Conservation (phyloP, 1,140 invertebrate genomes). For the Cydia strobilella region DNA sequence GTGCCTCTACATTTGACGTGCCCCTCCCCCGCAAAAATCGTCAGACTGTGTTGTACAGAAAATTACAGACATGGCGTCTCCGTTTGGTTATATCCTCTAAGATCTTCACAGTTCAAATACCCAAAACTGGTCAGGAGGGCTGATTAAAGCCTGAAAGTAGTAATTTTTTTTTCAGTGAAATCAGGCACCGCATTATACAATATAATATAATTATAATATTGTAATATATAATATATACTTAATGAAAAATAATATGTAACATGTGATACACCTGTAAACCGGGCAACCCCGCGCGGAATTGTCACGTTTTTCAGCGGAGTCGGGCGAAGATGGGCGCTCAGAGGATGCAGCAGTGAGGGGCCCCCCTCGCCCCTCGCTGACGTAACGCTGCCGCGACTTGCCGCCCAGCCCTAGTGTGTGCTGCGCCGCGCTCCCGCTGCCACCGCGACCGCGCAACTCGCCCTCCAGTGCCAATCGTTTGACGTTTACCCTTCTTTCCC, state of each 20-base stretch:
- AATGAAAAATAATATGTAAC: not conserved
- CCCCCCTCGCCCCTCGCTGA: conserved; percentile 67
- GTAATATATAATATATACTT: too few relatives aligned
- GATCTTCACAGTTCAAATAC: too few relatives aligned
- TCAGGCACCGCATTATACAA: too few relatives aligned
- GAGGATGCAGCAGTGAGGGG: conserved; percentile 74
- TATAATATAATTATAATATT: too few relatives aligned
- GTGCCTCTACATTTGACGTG: too few relatives aligned
- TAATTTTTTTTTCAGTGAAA: too few relatives aligned
- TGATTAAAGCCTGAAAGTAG: too few relatives aligned
- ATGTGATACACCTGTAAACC: not conserved
- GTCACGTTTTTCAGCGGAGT: conserved; percentile 54
- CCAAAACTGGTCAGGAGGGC: too few relatives aligned
- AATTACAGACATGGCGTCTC: too few relatives aligned
- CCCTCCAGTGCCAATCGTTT: conserved; percentile 69
- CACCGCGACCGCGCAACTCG: conserved; percentile 61
- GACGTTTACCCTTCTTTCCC: conserved; percentile 69
- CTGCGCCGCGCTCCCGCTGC: conserved; percentile 72
- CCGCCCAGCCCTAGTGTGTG: conserved; percentile 77
- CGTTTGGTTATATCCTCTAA: too few relatives aligned
- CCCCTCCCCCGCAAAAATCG: too few relatives aligned
- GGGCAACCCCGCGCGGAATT: conserved; percentile 15
- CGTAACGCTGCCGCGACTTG: conserved; percentile 75
- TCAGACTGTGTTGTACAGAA: too few relatives aligned
- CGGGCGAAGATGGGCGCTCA: conserved; percentile 63